phyloP scores from a whole-genome alignment of 2,888 invertebrate genomes.

The Dolichopus griseipennis region DNA sequence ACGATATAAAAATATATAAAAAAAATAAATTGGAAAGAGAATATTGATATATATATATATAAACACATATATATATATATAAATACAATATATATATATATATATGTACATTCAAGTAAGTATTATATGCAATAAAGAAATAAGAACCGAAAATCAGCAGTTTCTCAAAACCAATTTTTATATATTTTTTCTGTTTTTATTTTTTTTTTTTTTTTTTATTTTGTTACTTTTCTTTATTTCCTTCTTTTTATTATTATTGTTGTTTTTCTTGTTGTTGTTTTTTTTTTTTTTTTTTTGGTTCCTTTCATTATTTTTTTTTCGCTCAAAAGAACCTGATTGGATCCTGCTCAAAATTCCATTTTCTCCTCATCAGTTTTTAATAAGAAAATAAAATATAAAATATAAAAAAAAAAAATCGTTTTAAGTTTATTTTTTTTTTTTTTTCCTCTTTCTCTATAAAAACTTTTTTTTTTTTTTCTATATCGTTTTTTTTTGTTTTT shows the following conservation, averaged over 20 bases:
- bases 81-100: too few species aligned
- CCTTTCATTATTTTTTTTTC: background rate
- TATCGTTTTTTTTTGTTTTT: background rate
- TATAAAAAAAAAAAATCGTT: constrained; percentile 1
- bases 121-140: too few species aligned
- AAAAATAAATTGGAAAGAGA: too few species aligned
- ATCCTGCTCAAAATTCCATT: constrained; percentile 3
- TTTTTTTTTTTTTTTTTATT: background rate
- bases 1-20: background rate
- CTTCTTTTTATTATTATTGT: too few species aligned
- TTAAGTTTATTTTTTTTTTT: background rate
- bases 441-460: background rate
- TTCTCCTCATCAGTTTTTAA: constrained; percentile 3
- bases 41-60: too few species aligned
- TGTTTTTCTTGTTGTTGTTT: background rate
- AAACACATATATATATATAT: too few species aligned
- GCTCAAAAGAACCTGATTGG: constrained; percentile 4
- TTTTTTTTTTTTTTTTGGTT: too few species aligned
- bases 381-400: background rate
- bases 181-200: background rate
- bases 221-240: too few species aligned
- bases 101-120: too few species aligned
- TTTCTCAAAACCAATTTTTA: background rate
- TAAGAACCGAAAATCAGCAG: background rate
- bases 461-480: too few species aligned